Evolutionary conservation across 1,140 invertebrate species (phyloP), one percentile per base, ranked within the genome.

Genomic region (Homalodisca vitripennis): DNA sequence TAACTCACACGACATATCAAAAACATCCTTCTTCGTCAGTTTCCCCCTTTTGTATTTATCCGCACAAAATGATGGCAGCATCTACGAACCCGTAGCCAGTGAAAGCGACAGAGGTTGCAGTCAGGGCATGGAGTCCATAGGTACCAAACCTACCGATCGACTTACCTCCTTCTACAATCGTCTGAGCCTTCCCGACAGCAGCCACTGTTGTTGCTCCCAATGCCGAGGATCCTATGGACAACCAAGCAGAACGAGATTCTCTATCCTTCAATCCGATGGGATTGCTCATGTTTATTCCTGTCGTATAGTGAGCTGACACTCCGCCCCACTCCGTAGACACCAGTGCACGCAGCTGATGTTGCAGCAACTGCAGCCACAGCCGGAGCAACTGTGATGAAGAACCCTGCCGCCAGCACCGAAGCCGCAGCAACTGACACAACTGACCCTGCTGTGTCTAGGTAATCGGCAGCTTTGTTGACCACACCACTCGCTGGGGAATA

Each of bases 31-130:
- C 1, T 22, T 41, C 12, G 63, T 47, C 1, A 66, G n/a, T 17
- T 3, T 26, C 32, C 63, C 63, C 47, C 26, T 66, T 10, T 46
- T 24, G 17, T 46, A 66, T 22, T 66, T 66, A 14, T 46, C 63
- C 29, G 22, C 41, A 27, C 32, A 66, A 6, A 46, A 6, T 1
- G 24, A 46, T 13, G 47, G 41, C 12, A 24, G 24, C 20, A n/a
- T 66, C 63, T 22, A 66, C 63, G 47, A 66, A 66, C 1, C 63
- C 63, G 47, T 47, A 66, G 13, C 63, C 63, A 22, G 22, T 66
- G 22, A 66, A 46, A 24, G 26, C 63, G 10, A 66, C 22, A 10
- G 63, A 66, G 12, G 32, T 24, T 20, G 63, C 41, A 14, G n/a
- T 66, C n/a, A 66, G 27, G 2, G 63, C 63, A 17, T 46, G 32